Evolutionary conservation across 1,140 invertebrate genomes (phyloP), one percentile per base, ranked within the genome.

Genomic region (Nasonia longicornis): DNA sequence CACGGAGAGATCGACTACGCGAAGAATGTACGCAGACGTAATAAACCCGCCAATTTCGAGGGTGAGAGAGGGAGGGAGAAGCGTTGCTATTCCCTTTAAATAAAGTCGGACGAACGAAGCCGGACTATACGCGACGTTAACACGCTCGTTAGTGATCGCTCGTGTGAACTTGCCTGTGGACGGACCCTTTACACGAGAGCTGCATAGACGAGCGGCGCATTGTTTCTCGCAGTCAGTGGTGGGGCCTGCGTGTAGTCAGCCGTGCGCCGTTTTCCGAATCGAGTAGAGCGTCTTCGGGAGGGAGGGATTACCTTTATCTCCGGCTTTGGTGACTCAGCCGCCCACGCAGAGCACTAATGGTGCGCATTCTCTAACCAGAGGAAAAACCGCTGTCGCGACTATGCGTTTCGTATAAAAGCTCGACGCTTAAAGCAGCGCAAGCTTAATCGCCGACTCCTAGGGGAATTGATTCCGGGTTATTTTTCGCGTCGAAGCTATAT

Each of bases 31-130:
- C 26, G 38, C n/a, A 29, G 70, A 52, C 63, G 73, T 81, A 70
- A 76, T 76, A 81, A 81, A 81, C 64, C 48, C 14, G 26, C 64
- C 42, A 81, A 75, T 81, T 81, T 75, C 64, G 71, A 20, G 26
- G 1, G 2, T 52, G 76, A 11, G 71, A 26, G 26, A 26, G 26
- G 26, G 26, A 20, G 26, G 1, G 2, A 69, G 76, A 11, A 8
- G 70, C 69, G 38, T 42, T 42, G 38, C 35, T 29, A 6, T 8
- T 45, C 31, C 52, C 77, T 72, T 79, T 79, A 79, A 79, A 79
- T 72, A 72, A 42, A 72, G 29, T 63, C 77, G 20, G 2, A 77
- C 26, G 73, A 52, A 12, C 14, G 29, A 63, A 45, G 29, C n/a
- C 0, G 66, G 26, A 48, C 52, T 58, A 7, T 42, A 42, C 6